A percentile compares a stretch with the other conserved stretches of the same genome.
These are phyloP conservation scores for Pseudomyrmex pallidus DNA, from an alignment of 1,140 invertebrate species.

Conservation along the genomic window DNA sequence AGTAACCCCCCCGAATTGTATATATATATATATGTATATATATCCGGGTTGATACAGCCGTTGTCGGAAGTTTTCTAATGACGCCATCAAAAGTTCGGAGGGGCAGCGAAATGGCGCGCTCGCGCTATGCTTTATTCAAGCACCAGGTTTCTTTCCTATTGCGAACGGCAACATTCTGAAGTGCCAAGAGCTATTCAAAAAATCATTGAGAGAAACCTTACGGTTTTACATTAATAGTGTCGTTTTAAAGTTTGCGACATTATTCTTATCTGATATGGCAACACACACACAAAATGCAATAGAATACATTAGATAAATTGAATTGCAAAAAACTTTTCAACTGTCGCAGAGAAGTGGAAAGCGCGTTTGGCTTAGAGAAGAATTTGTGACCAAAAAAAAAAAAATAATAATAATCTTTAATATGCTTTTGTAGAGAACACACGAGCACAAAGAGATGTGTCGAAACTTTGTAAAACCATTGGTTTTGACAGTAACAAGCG, in stretches of 20 bases:
- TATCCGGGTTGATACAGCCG: not conserved
- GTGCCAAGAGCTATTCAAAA: constrained; percentile 32
- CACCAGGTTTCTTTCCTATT: constrained; percentile 23
- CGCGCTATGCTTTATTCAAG: constrained; percentile 63
- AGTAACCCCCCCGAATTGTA: not conserved
- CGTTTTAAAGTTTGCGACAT: constrained; percentile 64
- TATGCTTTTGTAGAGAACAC: not conserved
- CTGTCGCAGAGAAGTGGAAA: not conserved
- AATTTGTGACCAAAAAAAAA: not conserved
- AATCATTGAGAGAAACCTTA: constrained; percentile 62
- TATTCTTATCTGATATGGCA: constrained; percentile 52
- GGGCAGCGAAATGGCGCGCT: not conserved
- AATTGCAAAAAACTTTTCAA: constrained; percentile 42
- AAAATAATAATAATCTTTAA: not conserved
- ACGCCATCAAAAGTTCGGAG: constrained; percentile 38
- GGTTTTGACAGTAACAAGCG: constrained; percentile 41
- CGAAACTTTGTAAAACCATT: not conserved
- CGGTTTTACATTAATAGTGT: constrained; percentile 69
- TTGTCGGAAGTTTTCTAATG: constrained; percentile 54
- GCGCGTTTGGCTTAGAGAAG: constrained; percentile 1
- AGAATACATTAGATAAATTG: constrained; percentile 67
- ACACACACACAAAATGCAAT: constrained; percentile 16
- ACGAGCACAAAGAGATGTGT: not conserved
- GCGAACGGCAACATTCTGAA: constrained; percentile 3
- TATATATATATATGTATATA: not conserved